phyloP scores from a whole-genome alignment of 2,888 invertebrate genomes.

The Pollenia griseotomentosa region DNA sequence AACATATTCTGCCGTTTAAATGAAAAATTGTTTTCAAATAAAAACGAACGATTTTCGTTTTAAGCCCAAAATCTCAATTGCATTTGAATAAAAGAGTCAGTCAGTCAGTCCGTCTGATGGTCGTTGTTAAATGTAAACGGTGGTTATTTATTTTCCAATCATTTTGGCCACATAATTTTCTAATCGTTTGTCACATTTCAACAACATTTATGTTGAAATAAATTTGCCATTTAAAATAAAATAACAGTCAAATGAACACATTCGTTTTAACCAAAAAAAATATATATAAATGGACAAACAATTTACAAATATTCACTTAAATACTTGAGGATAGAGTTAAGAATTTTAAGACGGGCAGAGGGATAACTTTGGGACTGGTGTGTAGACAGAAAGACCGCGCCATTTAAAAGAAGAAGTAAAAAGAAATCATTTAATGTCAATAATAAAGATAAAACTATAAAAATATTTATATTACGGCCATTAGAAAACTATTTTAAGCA shows the following conservation, averaged over 20 bases:
- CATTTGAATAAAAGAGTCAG: neutral
- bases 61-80: neutral
- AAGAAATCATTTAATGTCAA: slow-evolving; percentile 47
- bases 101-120: neutral
- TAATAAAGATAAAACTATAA: slow-evolving; percentile 36
- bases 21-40: slow-evolving; percentile 56
- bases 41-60: slow-evolving; percentile 19
- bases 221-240: slow-evolving; percentile 67
- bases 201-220: slow-evolving; percentile 71
- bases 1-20: slow-evolving; percentile 55
- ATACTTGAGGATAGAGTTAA: neutral
- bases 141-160: slow-evolving; percentile 63
- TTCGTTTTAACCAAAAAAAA: slow-evolving; percentile 14
- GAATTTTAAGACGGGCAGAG: neutral
- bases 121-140: slow-evolving; percentile 3
- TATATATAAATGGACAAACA: slow-evolving; percentile 11
- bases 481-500: slow-evolving; percentile 41
- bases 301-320: slow-evolving; percentile 12
- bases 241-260: slow-evolving; percentile 56
- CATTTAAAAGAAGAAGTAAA: slow-evolving; percentile 5
- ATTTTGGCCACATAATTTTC: slow-evolving; percentile 66
- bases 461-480: slow-evolving; percentile 27
- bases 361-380: neutral
- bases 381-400: neutral
- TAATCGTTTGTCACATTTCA: slow-evolving; percentile 74